These are phyloP conservation scores for Microcaecilia unicolor DNA, from an alignment of 2,797 vertebrate species.

Conservation along the genomic window DNA sequence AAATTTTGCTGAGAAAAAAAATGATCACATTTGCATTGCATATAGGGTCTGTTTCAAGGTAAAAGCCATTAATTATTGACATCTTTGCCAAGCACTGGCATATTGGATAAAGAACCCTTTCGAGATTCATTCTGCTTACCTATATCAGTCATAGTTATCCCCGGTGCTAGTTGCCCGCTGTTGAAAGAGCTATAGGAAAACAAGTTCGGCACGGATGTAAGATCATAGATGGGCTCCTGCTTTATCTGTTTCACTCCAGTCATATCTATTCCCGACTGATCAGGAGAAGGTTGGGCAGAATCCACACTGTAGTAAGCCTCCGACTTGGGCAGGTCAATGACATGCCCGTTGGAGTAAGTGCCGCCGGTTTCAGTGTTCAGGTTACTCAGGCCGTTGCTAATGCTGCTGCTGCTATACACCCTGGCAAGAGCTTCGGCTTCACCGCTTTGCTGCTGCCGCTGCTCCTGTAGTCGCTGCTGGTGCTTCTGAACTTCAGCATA, in stretches of 20 bases:
- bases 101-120: too few species aligned
- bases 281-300: conserved; percentile 92
- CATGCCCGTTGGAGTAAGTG: conserved; percentile 83
- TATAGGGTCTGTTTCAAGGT: too few species aligned
- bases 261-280: conserved; percentile 96
- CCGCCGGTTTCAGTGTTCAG: conserved; percentile 81
- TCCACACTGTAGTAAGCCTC: conserved; percentile 88
- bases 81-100: too few species aligned
- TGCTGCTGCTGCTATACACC: conserved; percentile 82
- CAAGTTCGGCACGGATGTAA: conserved; percentile 94
- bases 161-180: conserved; percentile 83
- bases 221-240: conserved; percentile 96
- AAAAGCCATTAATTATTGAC: too few species aligned
- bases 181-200: conserved; percentile 95
- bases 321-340: conserved; percentile 91
- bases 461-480: conserved; percentile 86
- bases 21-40: too few species aligned
- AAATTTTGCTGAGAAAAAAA: too few species aligned
- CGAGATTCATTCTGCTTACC: conserved; percentile 79
- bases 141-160: conserved; percentile 89
- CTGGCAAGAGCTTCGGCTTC: conserved; percentile 89
- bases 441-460: conserved; percentile 87
- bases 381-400: conserved; percentile 81
- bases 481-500: conserved; percentile 98
- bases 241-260: conserved; percentile 98